Percentiles rank a stretch among this genome's conserved stretches.
phyloP scores from a whole-genome alignment of 2,113 vertebrate species.

The Calypte anna region DNA sequence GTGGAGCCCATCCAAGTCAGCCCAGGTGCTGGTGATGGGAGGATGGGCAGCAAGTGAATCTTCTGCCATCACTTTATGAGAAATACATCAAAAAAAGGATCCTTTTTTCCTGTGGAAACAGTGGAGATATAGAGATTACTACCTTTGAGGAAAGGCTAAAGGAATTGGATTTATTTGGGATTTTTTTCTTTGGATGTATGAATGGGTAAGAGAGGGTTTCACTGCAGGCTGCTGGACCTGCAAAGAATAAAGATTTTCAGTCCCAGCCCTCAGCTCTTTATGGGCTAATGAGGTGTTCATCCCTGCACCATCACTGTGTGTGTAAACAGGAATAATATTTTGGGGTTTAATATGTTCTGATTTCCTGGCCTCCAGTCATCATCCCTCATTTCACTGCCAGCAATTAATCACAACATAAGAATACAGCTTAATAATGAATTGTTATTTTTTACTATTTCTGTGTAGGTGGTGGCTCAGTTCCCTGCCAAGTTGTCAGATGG shows the following conservation, averaged over 20 bases:
- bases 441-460: not conserved
- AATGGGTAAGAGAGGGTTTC: not conserved
- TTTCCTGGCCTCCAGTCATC: not conserved
- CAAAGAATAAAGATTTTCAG: not conserved
- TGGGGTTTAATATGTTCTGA: not conserved
- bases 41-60: not conserved
- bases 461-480: not conserved
- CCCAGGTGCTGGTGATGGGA: not conserved
- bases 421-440: not conserved
- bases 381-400: not conserved
- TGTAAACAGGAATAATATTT: not conserved
- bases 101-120: not conserved
- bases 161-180: not conserved
- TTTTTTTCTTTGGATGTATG: not conserved
- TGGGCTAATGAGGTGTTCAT: not conserved
- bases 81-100: not conserved
- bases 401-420: not conserved
- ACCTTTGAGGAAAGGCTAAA: not conserved
- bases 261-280: not conserved
- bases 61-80: not conserved
- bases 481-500: not conserved
- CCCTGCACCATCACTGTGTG: not conserved
- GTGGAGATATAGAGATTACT: not conserved
- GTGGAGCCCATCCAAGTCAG: not conserved
- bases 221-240: not conserved